phyloP scores from a whole-genome alignment of 2,888 invertebrate species.

The Autographa gamma region DNA sequence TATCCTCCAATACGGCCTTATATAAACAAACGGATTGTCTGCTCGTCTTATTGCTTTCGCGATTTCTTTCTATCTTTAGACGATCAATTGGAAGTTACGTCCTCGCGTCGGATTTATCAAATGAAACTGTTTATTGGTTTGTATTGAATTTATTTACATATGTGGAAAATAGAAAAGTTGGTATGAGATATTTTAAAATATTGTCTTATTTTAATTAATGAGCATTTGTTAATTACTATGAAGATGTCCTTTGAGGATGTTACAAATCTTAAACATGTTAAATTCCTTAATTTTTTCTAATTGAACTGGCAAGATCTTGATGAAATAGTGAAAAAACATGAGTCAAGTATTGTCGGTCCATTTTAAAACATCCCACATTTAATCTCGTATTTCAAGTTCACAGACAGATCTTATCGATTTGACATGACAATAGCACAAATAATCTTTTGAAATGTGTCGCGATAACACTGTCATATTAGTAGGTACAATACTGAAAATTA shows the following conservation, averaged over 20 bases:
- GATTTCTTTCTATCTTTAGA: slow-evolving; percentile 64
- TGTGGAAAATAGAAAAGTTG: slow-evolving; percentile 35
- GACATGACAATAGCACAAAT: slow-evolving; percentile 32
- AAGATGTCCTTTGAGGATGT: no score
- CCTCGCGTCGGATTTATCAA: slow-evolving; percentile 51
- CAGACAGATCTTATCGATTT: slow-evolving; percentile 56
- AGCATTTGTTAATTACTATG: no score
- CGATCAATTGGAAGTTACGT: slow-evolving; percentile 61
- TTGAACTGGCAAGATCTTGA: no score
- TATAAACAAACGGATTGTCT: slow-evolving; percentile 85
- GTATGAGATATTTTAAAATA: not conserved
- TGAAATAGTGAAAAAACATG: not conserved
- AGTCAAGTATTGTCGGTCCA: slow-evolving; percentile 7
- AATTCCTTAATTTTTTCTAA: no score
- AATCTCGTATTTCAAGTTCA: slow-evolving; percentile 62
- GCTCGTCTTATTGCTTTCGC: slow-evolving; percentile 73
- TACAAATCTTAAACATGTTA: no score
- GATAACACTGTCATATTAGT: slow-evolving; percentile 29
- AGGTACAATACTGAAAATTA: slow-evolving; percentile 15
- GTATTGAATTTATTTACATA: slow-evolving; percentile 48
- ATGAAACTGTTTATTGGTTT: slow-evolving; percentile 62
- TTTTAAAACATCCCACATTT: slow-evolving; percentile 21
- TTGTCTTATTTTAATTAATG: no score
- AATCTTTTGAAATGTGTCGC: slow-evolving; percentile 46
- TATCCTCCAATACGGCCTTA: slow-evolving; percentile 76